Evolutionary conservation across 2,888 invertebrate species (phyloP).

Genomic region (Aspidiotus rigidus): DNA sequence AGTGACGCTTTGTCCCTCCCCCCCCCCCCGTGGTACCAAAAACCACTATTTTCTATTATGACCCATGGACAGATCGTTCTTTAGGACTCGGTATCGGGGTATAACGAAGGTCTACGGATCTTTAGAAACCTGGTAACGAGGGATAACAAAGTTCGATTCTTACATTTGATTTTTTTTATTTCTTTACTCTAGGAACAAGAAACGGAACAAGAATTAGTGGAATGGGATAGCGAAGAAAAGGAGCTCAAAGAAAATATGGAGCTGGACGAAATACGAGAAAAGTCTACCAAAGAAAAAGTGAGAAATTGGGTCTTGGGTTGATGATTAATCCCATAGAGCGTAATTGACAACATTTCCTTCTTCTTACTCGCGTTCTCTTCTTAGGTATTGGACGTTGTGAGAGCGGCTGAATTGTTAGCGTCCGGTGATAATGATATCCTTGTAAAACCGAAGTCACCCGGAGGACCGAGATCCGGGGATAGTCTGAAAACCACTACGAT

Average conservation of each 20-base stretch:
- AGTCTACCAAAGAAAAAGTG: constrained; percentile 77
- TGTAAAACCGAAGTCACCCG: constrained; percentile 65
- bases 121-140: no score
- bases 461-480: constrained; percentile 50
- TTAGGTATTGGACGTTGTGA: constrained; percentile 78
- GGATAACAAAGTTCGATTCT: no score
- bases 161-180: not conserved
- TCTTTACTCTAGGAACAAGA: constrained; percentile 52
- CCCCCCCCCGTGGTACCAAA: no score
- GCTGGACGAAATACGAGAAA: constrained; percentile 56
- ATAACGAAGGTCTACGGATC: no score
- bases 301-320: constrained; percentile 27
- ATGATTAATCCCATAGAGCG: no score
- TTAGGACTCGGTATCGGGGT: no score
- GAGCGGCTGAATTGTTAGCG: constrained; percentile 77
- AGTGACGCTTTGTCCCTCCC: no score
- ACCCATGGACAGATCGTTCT: no score
- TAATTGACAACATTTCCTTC: not conserved
- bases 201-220: constrained; percentile 62
- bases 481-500: constrained; percentile 80
- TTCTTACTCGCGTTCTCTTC: constrained; percentile 43
- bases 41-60: no score
- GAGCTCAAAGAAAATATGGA: constrained; percentile 42
- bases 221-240: constrained; percentile 65
- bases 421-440: constrained; percentile 46